These are phyloP conservation scores for Heliconius hortense DNA, from an alignment of 2,888 invertebrate genomes.

Conservation along the genomic window DNA sequence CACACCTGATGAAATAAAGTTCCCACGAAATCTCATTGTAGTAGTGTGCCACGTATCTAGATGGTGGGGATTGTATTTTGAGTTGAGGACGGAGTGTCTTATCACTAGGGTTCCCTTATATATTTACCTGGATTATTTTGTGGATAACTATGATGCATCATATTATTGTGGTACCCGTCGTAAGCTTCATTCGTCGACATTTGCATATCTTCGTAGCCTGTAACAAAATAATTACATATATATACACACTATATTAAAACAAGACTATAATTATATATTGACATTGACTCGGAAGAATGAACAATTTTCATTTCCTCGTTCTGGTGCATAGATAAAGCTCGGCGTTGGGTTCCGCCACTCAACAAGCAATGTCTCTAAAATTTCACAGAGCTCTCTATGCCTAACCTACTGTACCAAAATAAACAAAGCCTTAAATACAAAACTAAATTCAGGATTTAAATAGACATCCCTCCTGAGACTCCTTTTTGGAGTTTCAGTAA, in stretches of 20 bases:
- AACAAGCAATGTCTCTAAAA: not conserved
- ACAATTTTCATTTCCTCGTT: not conserved
- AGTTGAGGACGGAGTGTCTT: too few relatives aligned
- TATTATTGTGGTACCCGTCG: constrained; percentile 63
- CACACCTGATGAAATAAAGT: too few relatives aligned
- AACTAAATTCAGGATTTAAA: too few relatives aligned
- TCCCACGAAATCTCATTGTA: too few relatives aligned
- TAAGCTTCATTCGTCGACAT: constrained; percentile 66
- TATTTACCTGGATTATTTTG: constrained; percentile 61
- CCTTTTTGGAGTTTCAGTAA: too few relatives aligned
- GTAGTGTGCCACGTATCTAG: too few relatives aligned
- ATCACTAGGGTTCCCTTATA: not conserved
- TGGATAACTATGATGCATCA: constrained; percentile 61
- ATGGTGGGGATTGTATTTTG: too few relatives aligned
- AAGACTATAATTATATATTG: not conserved
- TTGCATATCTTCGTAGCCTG: constrained; percentile 75
- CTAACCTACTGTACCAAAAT: too few relatives aligned
- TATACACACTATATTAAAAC: not conserved
- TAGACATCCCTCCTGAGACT: too few relatives aligned
- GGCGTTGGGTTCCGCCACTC: not conserved
- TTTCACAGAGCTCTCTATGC: not conserved
- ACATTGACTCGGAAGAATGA: too few relatives aligned
- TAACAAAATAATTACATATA: not conserved
- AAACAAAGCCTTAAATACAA: too few relatives aligned
- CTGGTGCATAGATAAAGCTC: not conserved